Conservation (phyloP, 2,113 vertebrate genomes). For the Haemorhous mexicanus region DNA sequence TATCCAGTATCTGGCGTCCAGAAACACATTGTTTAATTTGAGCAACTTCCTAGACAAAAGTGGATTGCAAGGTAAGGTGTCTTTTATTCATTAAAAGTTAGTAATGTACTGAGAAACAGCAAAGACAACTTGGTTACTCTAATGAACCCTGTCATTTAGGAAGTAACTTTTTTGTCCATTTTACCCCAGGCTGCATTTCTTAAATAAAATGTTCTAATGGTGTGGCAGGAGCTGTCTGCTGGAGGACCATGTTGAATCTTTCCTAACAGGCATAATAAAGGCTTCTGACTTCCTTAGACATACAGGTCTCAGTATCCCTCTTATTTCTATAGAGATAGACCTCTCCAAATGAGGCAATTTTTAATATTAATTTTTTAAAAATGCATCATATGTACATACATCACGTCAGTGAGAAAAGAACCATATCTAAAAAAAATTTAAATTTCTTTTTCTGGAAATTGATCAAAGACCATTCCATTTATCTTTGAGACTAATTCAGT, state of each 20-base stretch:
- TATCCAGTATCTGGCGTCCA: slow-evolving; percentile 96
- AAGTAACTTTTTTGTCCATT: neutral
- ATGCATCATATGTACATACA: fast-evolving
- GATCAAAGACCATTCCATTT: fast-evolving
- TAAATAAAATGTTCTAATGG: neutral
- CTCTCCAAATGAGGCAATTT: neutral
- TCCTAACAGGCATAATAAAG: neutral
- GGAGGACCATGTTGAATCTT: neutral
- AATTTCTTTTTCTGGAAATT: neutral
- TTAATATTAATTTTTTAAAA: neutral
- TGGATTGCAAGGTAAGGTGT: slow-evolving; percentile 89
- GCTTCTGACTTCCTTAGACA: neutral
- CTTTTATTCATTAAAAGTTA: neutral
- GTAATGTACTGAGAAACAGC: neutral
- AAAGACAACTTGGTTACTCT: neutral
- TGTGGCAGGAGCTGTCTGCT: neutral
- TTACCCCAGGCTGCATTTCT: neutral
- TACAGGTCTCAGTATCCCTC: neutral
- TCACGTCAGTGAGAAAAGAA: neutral
- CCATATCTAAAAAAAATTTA: neutral
- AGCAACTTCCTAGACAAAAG: slow-evolving; percentile 99
- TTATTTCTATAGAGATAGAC: neutral
- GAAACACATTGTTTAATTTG: slow-evolving; percentile 98
- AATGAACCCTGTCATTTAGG: neutral
- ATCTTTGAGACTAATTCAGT: neutral